phyloP scores from a whole-genome alignment of 2,797 vertebrate species.

The Darevskia mixta region DNA sequence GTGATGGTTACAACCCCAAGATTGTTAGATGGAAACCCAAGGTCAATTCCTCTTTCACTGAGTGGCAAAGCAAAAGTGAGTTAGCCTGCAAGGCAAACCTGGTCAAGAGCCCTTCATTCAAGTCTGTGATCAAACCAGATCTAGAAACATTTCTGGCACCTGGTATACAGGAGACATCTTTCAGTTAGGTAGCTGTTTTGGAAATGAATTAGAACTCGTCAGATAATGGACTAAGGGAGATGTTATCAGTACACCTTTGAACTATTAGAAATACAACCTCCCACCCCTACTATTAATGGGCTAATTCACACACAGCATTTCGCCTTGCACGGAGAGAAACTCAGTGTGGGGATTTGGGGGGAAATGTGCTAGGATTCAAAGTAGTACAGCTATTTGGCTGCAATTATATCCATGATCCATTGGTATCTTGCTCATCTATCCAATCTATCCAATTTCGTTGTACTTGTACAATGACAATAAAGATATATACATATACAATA shows the following conservation, averaged over 20 bases:
- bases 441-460: too few species aligned
- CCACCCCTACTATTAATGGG: background rate
- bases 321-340: background rate
- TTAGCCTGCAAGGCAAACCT: background rate
- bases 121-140: slow-evolving; percentile 33
- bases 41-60: background rate
- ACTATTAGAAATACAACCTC: background rate
- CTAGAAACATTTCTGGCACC: background rate
- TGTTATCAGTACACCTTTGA: slow-evolving; percentile 9
- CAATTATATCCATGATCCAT: background rate
- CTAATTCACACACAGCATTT: background rate
- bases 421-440: background rate
- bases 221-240: background rate
- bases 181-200: slow-evolving; percentile 39
- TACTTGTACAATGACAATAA: too few species aligned
- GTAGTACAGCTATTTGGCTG: background rate
- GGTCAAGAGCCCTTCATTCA: slow-evolving; percentile 24
- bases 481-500: too few species aligned
- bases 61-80: background rate
- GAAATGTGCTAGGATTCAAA: background rate
- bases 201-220: background rate
- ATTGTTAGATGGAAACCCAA: background rate
- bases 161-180: background rate
- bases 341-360: background rate
- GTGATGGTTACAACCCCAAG: background rate